phyloP scores from a whole-genome alignment of 2,888 invertebrate genomes.

The Xylota segnis region DNA sequence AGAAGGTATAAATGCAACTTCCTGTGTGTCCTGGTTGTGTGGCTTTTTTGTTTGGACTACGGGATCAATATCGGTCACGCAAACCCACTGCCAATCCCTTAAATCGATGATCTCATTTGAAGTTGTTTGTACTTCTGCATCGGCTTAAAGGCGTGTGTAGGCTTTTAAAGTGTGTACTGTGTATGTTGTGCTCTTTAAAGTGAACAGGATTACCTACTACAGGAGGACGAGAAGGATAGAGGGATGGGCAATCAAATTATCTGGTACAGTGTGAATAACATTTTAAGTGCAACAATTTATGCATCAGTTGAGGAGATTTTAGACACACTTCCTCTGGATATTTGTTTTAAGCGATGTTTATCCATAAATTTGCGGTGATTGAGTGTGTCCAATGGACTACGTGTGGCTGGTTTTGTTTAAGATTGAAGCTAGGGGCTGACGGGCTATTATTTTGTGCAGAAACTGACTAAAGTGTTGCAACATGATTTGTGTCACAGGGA shows the following conservation, averaged over 20 bases:
- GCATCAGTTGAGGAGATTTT: constrained; percentile 32
- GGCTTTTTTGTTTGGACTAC: constrained; percentile 61
- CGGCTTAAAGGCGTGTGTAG: constrained; percentile 40
- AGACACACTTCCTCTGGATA: constrained; percentile 25
- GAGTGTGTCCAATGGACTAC: constrained; percentile 5
- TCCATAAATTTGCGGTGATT: constrained; percentile 23
- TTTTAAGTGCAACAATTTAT: constrained; percentile 46
- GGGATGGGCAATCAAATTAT: constrained; percentile 23
- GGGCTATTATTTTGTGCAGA: constrained; percentile 22
- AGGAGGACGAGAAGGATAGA: no score
- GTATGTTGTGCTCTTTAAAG: constrained; percentile 10
- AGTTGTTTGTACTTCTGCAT: constrained; percentile 49
- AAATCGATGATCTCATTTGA: constrained; percentile 70
- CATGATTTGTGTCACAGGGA: constrained; percentile 12
- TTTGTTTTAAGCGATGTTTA: constrained; percentile 38
- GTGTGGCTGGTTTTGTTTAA: not conserved
- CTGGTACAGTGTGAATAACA: constrained; percentile 12
- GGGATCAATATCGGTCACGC: constrained; percentile 74
- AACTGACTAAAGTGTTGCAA: constrained; percentile 11
- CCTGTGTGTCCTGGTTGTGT: constrained; percentile 39
- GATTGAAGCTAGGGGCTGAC: not conserved
- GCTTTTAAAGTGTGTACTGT: not conserved
- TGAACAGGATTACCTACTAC: constrained; percentile 28
- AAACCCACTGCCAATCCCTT: constrained; percentile 71
- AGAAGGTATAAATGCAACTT: constrained; percentile 62